phyloP scores from a whole-genome alignment of 1,140 invertebrate genomes.

The Hypothenemus hampei region DNA sequence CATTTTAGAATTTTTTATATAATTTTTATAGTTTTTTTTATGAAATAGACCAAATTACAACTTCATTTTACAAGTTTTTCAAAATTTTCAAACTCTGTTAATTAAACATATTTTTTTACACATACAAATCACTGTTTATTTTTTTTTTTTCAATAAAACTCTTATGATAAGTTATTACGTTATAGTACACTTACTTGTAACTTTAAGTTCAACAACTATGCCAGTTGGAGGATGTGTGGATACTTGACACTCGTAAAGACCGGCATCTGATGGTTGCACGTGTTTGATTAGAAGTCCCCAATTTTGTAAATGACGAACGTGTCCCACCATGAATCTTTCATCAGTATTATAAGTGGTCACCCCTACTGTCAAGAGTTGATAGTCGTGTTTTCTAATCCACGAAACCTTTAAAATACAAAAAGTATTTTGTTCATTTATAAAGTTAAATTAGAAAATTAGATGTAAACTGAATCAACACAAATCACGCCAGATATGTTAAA shows the following conservation, averaged over 20 bases:
- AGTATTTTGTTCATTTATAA: background rate
- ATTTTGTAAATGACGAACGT: slow-evolving; percentile 68
- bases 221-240: slow-evolving; percentile 73
- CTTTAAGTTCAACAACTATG: slow-evolving; percentile 67
- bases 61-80: too few species aligned
- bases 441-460: too few species aligned
- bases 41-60: too few species aligned
- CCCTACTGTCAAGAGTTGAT: slow-evolving; percentile 68
- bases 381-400: slow-evolving; percentile 65
- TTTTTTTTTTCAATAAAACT: too few species aligned
- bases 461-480: too few species aligned
- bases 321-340: slow-evolving; percentile 72
- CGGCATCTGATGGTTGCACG: slow-evolving; percentile 64
- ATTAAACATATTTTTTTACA: too few species aligned
- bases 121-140: too few species aligned
- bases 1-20: too few species aligned
- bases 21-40: too few species aligned
- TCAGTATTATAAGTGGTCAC: slow-evolving; percentile 67
- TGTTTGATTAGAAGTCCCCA: slow-evolving; percentile 70
- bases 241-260: slow-evolving; percentile 77
- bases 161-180: too few species aligned
- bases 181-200: slow-evolving; percentile 77
- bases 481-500: too few species aligned
- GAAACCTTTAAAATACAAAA: slow-evolving; percentile 55
- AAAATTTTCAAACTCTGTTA: too few species aligned